Evolutionary conservation across 2,797 vertebrate genomes (phyloP), one percentile per base, ranked within the genome.

Genomic region (Coregonus ussuriensis): DNA sequence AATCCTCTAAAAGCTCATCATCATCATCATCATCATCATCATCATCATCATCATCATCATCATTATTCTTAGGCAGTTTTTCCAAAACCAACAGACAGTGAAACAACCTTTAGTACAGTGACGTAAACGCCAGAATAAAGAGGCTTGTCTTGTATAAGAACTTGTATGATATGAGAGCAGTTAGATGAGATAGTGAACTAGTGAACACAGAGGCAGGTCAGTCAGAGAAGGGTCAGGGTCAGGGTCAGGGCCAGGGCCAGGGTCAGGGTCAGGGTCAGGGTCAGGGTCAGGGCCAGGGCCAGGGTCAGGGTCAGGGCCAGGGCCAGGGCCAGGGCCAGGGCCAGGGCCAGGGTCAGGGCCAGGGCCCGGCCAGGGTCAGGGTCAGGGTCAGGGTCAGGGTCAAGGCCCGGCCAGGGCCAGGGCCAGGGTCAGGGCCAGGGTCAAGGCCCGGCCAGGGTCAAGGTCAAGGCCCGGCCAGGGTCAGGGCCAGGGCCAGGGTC

Each of bases 41-140:
- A 25, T 1, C 25, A 25, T 25, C 25, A 21, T 3, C 31, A 33
- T 25, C 25, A 25, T 25, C 25, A 25, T 25, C 25, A 25, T 25
- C 25, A 21, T 33, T 0, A 33, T 59, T 21, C 35, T 16, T 29
- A 4, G 54, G 16, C 37, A 7, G 41, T 41, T 53, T 63, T 9
- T 33, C 9, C 41, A 11, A 7, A 73, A n/a, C 65, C 14, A 13
- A 47, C 41, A 41, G 15, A 65, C 68, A 71, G 68, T 35, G 71
- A 51, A 35, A 69, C 31, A 52, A 70, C 31, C 29, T 71, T 74
- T 82, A 16, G 15, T 31, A 59, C 16, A 81, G 75, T 81, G 74
- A 87, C 21, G 84, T 91, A 90, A 93, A 93, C 91, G 59, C 41
- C 41, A 47, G 25, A 47, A 73, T 37, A 85, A 84, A 81, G 65